phyloP scores from a whole-genome alignment of 2,888 invertebrate species.

The Hydriomena furcata region DNA sequence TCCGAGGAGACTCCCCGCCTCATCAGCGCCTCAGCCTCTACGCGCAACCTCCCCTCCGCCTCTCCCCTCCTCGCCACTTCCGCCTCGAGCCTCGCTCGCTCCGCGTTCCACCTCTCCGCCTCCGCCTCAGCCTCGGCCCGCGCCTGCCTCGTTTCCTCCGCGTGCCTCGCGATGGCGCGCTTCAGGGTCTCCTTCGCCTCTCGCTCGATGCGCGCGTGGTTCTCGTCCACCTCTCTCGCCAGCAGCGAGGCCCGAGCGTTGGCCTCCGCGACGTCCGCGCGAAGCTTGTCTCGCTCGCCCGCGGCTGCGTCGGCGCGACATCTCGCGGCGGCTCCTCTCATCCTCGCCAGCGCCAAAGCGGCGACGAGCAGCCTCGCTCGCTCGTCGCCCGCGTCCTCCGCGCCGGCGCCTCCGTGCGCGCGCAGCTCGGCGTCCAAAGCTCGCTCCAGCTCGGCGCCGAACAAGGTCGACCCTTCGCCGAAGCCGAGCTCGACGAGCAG shows the following conservation, averaged over 20 bases:
- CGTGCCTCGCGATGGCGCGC: slow-evolving; percentile 89
- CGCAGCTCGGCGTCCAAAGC: slow-evolving; percentile 87
- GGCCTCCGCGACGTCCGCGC: slow-evolving; percentile 90
- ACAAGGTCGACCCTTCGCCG: slow-evolving; percentile 78
- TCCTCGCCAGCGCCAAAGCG: slow-evolving; percentile 86
- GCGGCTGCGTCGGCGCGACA: slow-evolving; percentile 85
- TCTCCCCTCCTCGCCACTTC: slow-evolving; percentile 86
- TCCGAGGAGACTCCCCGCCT: slow-evolving; percentile 84
- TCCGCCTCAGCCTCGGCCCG: slow-evolving; percentile 88
- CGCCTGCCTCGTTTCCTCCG: slow-evolving; percentile 88
- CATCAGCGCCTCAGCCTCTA: slow-evolving; percentile 84
- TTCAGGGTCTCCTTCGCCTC: slow-evolving; percentile 88
- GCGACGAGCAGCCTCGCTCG: slow-evolving; percentile 81
- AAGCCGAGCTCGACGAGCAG: slow-evolving; percentile 88
- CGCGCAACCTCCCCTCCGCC: slow-evolving; percentile 86
- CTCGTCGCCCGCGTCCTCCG: slow-evolving; percentile 39
- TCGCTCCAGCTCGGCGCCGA: slow-evolving; percentile 81
- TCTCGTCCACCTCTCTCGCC: slow-evolving; percentile 96
- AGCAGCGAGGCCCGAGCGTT: slow-evolving; percentile 91
- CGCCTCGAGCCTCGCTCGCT: slow-evolving; percentile 84
- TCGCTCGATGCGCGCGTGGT: slow-evolving; percentile 92
- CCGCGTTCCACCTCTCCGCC: slow-evolving; percentile 87
- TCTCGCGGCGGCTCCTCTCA: slow-evolving; percentile 89
- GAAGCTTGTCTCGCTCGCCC: slow-evolving; percentile 92
- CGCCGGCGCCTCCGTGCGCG: slow-evolving; percentile 41